Evolutionary conservation across 35 echinoderm and acorn worm genomes (phyloP), one percentile per base, ranked within the genome.

Genomic region (Apostichopus parvimensis): DNA sequence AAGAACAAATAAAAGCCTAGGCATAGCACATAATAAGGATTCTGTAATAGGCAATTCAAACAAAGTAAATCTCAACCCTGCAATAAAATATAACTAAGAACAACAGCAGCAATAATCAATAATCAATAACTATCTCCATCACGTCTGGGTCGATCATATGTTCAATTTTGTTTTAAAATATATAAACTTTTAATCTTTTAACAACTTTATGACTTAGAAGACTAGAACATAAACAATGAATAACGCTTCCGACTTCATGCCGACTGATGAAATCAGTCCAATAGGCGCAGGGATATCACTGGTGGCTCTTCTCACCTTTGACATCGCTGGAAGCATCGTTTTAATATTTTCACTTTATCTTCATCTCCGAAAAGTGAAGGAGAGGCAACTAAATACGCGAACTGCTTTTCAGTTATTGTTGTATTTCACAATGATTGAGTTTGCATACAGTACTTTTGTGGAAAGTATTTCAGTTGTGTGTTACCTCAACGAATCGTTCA

Each of bases 221-320:
- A 45, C 34, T 45, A 45, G 1, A 45, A 45, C 34, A 45, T 45
- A 45, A 45, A 68, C 18, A 11, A 68, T 68, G 64, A 68, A 68
- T 68, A 68, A 68, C 64, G 64, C 64, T 68, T 68, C 64, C 64
- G 64, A 17, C 45, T 8, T 8, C 7, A 8, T 12, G n/a, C 13
- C 11, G 13, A 4, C 79, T 82, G 53, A 34, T 8, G 79, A 56
- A 10, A 54, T 82, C 79, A 82, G 52, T 82, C 24, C 79, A 54
- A 17, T 82, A 17, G 79, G 79, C 2, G 79, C 79, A 17, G 79
- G 79, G 12, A 20, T 55, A 82, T 82, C 79, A 45, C 79, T 82
- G 10, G 79, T 54, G 9, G 79, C 55, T 18, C 79, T 82, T 55
- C 25, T 82, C 0, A n/a, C 79, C 12, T 82, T 82, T 82, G 79